phyloP scores from a whole-genome alignment of 1,140 invertebrate genomes.

The Leucophenga varia region DNA sequence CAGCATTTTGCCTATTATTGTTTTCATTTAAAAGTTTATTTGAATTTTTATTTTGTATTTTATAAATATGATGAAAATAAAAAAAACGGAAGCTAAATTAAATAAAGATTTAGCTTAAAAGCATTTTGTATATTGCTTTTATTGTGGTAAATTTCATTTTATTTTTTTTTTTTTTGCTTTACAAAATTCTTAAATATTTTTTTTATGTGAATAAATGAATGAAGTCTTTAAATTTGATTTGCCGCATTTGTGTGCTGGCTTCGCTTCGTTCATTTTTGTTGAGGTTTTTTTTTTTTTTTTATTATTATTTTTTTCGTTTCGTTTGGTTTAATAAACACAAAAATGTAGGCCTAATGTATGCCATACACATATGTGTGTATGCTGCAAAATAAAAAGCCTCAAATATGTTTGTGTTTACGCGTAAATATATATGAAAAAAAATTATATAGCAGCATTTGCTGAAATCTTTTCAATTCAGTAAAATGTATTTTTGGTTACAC shows the following conservation, averaged over 20 bases:
- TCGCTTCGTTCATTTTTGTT: not conserved
- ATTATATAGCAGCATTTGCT: too few relatives aligned
- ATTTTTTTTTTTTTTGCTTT: conserved; percentile 10
- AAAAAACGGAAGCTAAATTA: conserved; percentile 8
- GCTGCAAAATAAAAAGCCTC: conserved; percentile 29
- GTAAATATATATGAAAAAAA: conserved; percentile 9
- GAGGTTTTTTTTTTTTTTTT: conserved; percentile 5
- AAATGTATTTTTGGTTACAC: conserved; percentile 30
- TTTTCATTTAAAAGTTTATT: too few relatives aligned
- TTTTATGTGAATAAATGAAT: conserved; percentile 11
- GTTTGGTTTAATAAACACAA: too few relatives aligned
- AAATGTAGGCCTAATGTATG: too few relatives aligned
- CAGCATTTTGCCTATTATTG: too few relatives aligned
- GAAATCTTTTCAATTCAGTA: conserved; percentile 32
- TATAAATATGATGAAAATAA: too few relatives aligned
- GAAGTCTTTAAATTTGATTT: conserved; percentile 30
- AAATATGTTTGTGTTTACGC: conserved; percentile 2
- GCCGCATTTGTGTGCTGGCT: not conserved
- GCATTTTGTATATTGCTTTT: not conserved
- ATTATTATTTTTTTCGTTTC: conserved; percentile 27
- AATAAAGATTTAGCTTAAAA: conserved; percentile 13
- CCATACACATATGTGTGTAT: too few relatives aligned
- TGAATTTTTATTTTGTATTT: too few relatives aligned
- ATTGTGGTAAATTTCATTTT: not conserved
- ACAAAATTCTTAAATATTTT: conserved; percentile 8